Base-by-base conservation (phyloP, 2,797 vertebrate species). In the Anomalospiza imberbis region DNA sequence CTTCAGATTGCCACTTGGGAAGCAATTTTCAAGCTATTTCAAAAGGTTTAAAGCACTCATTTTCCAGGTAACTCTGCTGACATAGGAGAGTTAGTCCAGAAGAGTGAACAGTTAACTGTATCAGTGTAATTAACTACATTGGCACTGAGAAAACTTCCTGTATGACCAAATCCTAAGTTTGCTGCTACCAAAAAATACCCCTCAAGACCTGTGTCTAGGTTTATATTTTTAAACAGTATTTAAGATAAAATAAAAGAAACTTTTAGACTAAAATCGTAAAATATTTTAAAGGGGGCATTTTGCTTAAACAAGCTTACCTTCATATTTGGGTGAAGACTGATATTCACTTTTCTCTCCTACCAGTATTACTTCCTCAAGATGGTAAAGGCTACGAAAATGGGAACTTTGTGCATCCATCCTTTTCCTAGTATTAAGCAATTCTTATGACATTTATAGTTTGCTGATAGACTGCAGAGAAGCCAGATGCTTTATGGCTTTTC, bases 401-500 rank as follows among this genome's bases (percentile, higher is more conserved):
- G 68, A 93, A 76, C 48, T 88, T 80, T 38, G 42, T 74, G 47
- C 68, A 96, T 75, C 78, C n/a, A 12, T 78, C 68, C 51, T 40
- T 38, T 95, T 47, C 51, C 61, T 63, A 44, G 36, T 60, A 88
- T 85, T 88, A 92, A 92, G 63, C 58, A 83, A 87, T 91, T 88
- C 81, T 93, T 95, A 58, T 82, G 91, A 89, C 81, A 70, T 92
- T 89, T 94, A 91, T 93, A 91, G 89, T 96, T 96, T 95, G 50
- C 63, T 84, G 31, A 47, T 93, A 89, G 81, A 62, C 93, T 84
- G 67, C 45, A 51, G 91, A 88, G 91, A 94, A 95, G 79, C 94
- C 96, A 95, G 96, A 93, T 97, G 95, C 94, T 97, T 95, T 93
- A 47, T 90, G 60, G 86, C 42, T 76, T 91, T 95, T 87, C 45